Base-by-base conservation (phyloP, 1,140 invertebrate species). In the Gonioctena quinquepunctata region DNA sequence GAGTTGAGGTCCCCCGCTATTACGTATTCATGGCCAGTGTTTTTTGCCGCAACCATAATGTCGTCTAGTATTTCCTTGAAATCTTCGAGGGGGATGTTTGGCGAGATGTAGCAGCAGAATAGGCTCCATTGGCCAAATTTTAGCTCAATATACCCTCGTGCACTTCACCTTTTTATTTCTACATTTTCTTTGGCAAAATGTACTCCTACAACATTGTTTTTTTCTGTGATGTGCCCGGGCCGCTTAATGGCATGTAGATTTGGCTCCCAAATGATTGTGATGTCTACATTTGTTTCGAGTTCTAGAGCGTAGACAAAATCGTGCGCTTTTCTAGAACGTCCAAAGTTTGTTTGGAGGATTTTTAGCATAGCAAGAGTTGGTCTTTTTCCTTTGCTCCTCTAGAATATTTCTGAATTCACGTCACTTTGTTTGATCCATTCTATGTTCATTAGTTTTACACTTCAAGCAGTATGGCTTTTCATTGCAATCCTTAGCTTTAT, bases 1-100 rank as follows among this genome's bases (percentile, higher is more conserved):
- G 26, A 25, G 27, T 66, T 66, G 6, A 66, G 18, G 19, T 66
- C 64, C 8, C 52, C 54, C 2, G 52, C 13, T 65, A 65, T 27
- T 4, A 65, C 27, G 8, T 23, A 22, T 26, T 59, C 56, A 2
- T 25, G 1, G 50, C 16, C 0, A 52, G 8, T 26, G 22, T 26
- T 59, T 26, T 59, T 25, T 59, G 23, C 6, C 11, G 56, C 56
- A 13, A 1, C 8, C 56, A 25, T 26, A 22, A 59, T 23, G 23
- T 59, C 16, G 13, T 26, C 56, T 59, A 59, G 56, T 59, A 11
- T 59, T 16, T 3, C 56, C 23, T 26, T 59, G 16, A 23, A 59
- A 8, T 19, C 5, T 7, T 59, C 56, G 5, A 59, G 56, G 23
- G 56, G 23, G 6, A 59, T 59, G 23, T 59, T 59, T 8, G 23